Evolutionary conservation across 2,113 vertebrate species (phyloP).

Genomic region (Tapirus terrestris): DNA sequence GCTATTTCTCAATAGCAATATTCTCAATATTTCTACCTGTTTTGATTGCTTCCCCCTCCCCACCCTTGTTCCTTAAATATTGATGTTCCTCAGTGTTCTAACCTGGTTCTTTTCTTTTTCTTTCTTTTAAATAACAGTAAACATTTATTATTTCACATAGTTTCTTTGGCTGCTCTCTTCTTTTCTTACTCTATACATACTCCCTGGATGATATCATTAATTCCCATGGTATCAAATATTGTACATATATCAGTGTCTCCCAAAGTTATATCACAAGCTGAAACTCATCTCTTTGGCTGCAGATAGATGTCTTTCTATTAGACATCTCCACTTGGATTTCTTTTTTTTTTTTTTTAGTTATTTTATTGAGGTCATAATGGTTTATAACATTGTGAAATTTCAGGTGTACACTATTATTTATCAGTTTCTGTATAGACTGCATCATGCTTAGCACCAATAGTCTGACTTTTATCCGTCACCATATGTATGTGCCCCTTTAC

Average conservation of each 20-base stretch:
- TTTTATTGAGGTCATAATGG: too few relatives aligned
- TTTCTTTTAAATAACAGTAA: not conserved
- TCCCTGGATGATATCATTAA: not conserved
- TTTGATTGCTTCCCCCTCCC: not conserved
- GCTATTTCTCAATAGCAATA: not conserved
- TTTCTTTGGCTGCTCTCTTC: not conserved
- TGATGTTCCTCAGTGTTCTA: not conserved
- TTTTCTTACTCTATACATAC: not conserved
- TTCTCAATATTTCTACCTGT: not conserved
- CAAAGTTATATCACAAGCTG: not conserved
- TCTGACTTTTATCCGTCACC: too few relatives aligned
- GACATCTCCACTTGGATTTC: not conserved
- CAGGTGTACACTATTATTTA: too few relatives aligned
- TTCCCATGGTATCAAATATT: not conserved
- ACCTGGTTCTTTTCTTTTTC: not conserved
- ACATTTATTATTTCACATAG: not conserved
- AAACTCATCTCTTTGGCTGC: not conserved
- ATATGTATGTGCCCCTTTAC: too few relatives aligned
- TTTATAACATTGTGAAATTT: too few relatives aligned
- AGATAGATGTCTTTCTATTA: not conserved
- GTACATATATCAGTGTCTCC: not conserved
- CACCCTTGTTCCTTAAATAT: not conserved
- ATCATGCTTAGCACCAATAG: too few relatives aligned
- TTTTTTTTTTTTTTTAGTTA: not conserved
- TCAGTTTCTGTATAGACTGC: too few relatives aligned